These are phyloP conservation scores for Felis chaus DNA, from an alignment of 2,113 vertebrate genomes.

Conservation along the genomic window DNA sequence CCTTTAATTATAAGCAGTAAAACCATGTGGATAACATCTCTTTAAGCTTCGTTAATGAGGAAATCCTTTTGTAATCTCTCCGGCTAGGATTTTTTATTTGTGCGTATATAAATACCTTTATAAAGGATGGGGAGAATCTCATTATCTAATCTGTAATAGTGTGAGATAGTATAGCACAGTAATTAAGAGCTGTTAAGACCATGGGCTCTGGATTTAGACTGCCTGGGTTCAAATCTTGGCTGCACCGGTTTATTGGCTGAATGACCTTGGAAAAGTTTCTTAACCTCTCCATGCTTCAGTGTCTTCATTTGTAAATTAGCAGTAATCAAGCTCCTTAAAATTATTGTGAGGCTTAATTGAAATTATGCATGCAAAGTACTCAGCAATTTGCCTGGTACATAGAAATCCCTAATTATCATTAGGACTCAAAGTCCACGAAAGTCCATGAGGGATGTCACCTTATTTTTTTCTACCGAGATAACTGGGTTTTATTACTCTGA, in stretches of 20 bases:
- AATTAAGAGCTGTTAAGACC: slow-evolving; percentile 34
- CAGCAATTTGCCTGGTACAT: slow-evolving; percentile 12
- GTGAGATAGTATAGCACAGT: slow-evolving; percentile 3
- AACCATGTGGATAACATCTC: slow-evolving; percentile 58
- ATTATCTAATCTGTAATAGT: slow-evolving; percentile 53
- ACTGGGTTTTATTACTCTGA: slow-evolving; percentile 31
- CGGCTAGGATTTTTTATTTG: slow-evolving; percentile 59
- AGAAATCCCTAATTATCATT: slow-evolving; percentile 48
- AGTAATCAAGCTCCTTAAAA: not conserved
- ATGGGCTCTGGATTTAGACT: slow-evolving; percentile 1
- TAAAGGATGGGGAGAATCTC: slow-evolving; percentile 8
- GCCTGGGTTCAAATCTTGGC: not conserved
- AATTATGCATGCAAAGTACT: slow-evolving; percentile 47
- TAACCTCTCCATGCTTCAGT: slow-evolving; percentile 25
- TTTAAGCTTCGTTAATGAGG: slow-evolving; percentile 68
- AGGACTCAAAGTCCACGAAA: slow-evolving; percentile 45
- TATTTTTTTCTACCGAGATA: not conserved
- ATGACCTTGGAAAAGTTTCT: slow-evolving; percentile 48
- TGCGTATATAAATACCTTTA: slow-evolving; percentile 61
- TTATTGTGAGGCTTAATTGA: slow-evolving; percentile 58
- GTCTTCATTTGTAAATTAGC: slow-evolving; percentile 56
- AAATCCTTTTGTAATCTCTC: slow-evolving; percentile 69
- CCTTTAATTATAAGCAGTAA: slow-evolving; percentile 64
- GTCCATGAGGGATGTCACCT: not conserved
- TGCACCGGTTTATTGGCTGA: not conserved